Conservation (phyloP, 1,140 invertebrate species). For the Calosoma granatense region DNA sequence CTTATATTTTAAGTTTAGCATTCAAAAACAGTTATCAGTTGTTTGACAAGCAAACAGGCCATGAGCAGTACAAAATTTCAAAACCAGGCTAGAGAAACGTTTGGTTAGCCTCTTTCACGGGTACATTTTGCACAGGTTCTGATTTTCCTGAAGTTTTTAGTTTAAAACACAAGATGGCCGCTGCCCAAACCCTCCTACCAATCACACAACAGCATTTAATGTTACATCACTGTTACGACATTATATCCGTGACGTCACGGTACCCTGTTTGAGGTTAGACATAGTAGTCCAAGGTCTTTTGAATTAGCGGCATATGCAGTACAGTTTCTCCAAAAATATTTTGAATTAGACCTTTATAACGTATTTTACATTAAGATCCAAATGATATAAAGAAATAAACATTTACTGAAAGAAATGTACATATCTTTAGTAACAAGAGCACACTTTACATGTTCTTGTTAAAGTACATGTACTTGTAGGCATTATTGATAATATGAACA, state of each 20-base stretch:
- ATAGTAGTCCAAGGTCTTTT: constrained; percentile 26
- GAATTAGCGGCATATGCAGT: neutral
- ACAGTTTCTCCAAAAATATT: constrained; percentile 1
- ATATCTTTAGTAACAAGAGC: no score
- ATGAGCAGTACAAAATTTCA: constrained; percentile 16
- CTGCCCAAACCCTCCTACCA: constrained; percentile 21
- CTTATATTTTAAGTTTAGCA: constrained; percentile 22
- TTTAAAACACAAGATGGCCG: constrained; percentile 28
- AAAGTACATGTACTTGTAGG: no score
- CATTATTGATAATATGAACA: no score
- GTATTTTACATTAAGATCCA: no score
- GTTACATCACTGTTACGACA: constrained; percentile 26
- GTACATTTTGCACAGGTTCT: constrained; percentile 18
- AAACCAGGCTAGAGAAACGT: constrained; percentile 19
- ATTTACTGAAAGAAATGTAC: no score
- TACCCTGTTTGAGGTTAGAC: constrained; percentile 22
- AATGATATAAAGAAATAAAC: no score
- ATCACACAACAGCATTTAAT: constrained; percentile 17
- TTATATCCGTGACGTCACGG: constrained; percentile 24
- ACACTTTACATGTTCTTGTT: no score
- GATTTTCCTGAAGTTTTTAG: constrained; percentile 25
- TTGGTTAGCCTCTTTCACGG: constrained; percentile 21
- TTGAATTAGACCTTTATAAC: neutral
- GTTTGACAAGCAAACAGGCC: constrained; percentile 16
- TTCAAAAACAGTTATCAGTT: no score